These are phyloP conservation scores for Anagyrus pseudococci DNA, from an alignment of 2,888 invertebrate genomes.

Conservation along the genomic window DNA sequence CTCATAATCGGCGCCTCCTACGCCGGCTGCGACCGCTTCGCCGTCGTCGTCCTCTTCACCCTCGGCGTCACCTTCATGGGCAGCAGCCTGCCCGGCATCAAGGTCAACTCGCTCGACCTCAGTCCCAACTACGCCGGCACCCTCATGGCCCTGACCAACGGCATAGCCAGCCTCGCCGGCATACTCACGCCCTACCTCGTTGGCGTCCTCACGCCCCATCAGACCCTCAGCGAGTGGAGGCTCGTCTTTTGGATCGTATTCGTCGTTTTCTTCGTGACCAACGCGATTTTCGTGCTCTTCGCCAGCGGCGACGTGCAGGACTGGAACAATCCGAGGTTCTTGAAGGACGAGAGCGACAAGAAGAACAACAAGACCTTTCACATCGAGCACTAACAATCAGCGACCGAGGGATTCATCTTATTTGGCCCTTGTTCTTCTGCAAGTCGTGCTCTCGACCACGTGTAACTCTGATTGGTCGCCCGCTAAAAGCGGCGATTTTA, in stretches of 20 bases:
- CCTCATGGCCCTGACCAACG: conserved; percentile 65
- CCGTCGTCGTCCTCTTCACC: conserved; percentile 61
- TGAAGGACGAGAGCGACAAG: conserved; percentile 23
- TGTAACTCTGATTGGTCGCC: too few relatives aligned
- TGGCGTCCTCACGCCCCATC: conserved; percentile 66
- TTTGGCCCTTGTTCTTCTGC: too few relatives aligned
- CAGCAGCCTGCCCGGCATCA: conserved; percentile 60
- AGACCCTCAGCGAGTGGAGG: conserved; percentile 70
- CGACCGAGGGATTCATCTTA: too few relatives aligned
- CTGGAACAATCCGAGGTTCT: conserved; percentile 72
- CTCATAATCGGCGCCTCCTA: conserved; percentile 64
- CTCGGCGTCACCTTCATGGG: conserved; percentile 64
- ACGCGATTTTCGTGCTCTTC: conserved; percentile 72
- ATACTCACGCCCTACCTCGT: conserved; percentile 75
- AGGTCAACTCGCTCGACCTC: conserved; percentile 11
- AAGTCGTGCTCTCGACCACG: too few relatives aligned
- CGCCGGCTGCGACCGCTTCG: conserved; percentile 59
- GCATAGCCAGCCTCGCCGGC: conserved; percentile 76
- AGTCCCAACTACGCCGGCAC: conserved; percentile 64
- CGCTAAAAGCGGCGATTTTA: too few relatives aligned
- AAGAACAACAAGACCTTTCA: conserved; percentile 12
- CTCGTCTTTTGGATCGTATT: conserved; percentile 82
- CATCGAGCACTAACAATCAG: too few relatives aligned
- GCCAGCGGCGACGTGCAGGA: conserved; percentile 78
- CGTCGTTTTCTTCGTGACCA: conserved; percentile 71